phyloP scores from a whole-genome alignment of 2,113 vertebrate genomes.

The Vimba vimba region DNA sequence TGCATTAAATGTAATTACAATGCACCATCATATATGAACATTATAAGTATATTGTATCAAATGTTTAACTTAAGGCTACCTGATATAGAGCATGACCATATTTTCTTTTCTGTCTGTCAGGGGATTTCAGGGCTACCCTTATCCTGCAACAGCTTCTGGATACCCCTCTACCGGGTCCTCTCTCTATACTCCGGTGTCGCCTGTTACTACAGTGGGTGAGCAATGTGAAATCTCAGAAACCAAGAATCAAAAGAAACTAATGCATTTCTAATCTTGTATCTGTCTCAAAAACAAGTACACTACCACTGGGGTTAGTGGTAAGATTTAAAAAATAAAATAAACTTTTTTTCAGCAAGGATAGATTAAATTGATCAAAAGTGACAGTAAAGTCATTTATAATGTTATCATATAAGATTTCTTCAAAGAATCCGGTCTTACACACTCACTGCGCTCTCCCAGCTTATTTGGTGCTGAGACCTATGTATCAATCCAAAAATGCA shows the following conservation, averaged over 20 bases:
- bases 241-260: not conserved
- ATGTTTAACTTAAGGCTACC: too few relatives aligned
- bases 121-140: conserved; percentile 88
- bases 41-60: too few relatives aligned
- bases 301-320: not conserved
- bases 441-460: too few relatives aligned
- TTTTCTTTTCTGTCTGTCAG: conserved; percentile 64
- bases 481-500: too few relatives aligned
- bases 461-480: too few relatives aligned
- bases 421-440: too few relatives aligned
- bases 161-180: conserved; percentile 86
- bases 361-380: not conserved
- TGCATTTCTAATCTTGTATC: not conserved
- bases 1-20: too few relatives aligned
- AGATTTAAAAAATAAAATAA: too few relatives aligned
- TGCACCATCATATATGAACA: too few relatives aligned
- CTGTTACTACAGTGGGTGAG: conserved; percentile 86
- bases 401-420: not conserved
- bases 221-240: not conserved
- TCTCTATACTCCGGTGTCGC: conserved; percentile 84
- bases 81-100: too few relatives aligned
- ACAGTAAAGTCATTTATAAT: not conserved
- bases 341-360: not conserved
- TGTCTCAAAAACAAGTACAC: not conserved
- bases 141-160: conserved; percentile 77